A percentile compares a stretch with the other conserved stretches of the same genome.
These are phyloP conservation scores for Drosophila prosaltans DNA, from an alignment of 1,140 invertebrate genomes.

Conservation along the genomic window DNA sequence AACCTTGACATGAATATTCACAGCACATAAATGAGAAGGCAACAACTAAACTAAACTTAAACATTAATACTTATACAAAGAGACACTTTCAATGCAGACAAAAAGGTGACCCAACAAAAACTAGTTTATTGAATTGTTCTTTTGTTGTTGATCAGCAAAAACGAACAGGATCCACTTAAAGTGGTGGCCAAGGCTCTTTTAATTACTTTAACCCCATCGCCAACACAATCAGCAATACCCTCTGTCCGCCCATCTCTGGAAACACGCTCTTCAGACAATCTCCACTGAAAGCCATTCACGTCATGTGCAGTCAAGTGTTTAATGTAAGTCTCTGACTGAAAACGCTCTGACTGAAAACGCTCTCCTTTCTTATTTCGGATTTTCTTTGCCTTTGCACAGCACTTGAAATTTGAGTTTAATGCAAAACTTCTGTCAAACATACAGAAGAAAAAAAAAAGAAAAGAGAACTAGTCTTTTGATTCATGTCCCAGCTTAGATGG, in stretches of 20 bases:
- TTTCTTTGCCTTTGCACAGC: constrained; percentile 37
- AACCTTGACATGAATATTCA: constrained; percentile 76
- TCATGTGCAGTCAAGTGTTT: constrained; percentile 55
- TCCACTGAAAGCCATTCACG: constrained; percentile 2
- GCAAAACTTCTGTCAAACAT: constrained; percentile 26
- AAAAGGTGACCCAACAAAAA: constrained; percentile 42
- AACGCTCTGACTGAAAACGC: constrained; percentile 2
- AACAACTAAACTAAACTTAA: constrained; percentile 9
- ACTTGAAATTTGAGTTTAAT: constrained; percentile 42
- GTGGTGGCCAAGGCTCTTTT: constrained; percentile 36
- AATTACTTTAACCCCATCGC: constrained; percentile 49
- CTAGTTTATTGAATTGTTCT: constrained; percentile 53
- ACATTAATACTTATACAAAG: constrained; percentile 3
- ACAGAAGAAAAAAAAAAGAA: constrained; percentile 14
- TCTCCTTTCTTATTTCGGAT: neutral
- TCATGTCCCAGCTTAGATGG: neutral
- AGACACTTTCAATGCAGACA: constrained; percentile 28
- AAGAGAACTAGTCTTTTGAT: neutral
- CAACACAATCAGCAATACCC: neutral
- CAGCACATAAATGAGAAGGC: constrained; percentile 5
- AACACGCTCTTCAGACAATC: constrained; percentile 2
- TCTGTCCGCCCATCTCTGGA: neutral
- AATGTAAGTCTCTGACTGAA: constrained; percentile 1
- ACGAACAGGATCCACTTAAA: neutral
- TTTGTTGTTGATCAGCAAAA: constrained; percentile 20